These are phyloP conservation scores for Diadumene lineata DNA, from an alignment of 92 coral and sea anemone species.

Conservation along the genomic window DNA sequence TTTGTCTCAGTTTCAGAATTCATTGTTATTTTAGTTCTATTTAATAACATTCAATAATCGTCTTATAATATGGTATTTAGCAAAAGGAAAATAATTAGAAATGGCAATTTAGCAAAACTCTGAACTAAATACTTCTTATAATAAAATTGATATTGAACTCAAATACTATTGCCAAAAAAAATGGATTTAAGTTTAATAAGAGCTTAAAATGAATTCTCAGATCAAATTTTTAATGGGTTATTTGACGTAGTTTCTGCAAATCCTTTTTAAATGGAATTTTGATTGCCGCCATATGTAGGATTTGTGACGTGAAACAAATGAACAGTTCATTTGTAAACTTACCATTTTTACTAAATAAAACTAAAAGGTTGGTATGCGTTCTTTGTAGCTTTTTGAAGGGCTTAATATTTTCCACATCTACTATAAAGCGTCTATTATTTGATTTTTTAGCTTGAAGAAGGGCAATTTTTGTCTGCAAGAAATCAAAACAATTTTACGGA, in stretches of 20 bases:
- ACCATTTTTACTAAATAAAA: conserved; percentile 86
- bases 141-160: too few species aligned
- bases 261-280: too few species aligned
- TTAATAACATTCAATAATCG: not conserved
- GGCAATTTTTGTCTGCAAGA: conserved; percentile 43
- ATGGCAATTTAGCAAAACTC: not conserved
- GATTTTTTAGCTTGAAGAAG: conserved; percentile 69
- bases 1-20: too few species aligned
- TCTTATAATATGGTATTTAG: not conserved
- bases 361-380: conserved; percentile 91
- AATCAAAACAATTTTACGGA: conserved; percentile 21
- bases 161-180: too few species aligned
- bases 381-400: conserved; percentile 89
- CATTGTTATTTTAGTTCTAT: not conserved
- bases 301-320: too few species aligned
- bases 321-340: conserved; percentile 8
- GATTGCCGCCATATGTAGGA: too few species aligned
- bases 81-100: not conserved
- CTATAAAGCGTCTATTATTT: conserved; percentile 66
- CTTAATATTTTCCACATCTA: conserved; percentile 82
- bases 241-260: too few species aligned
- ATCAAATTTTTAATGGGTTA: too few species aligned
- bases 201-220: too few species aligned
- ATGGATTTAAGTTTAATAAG: too few species aligned
- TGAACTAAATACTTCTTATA: not conserved